phyloP scores from a whole-genome alignment of 2,888 invertebrate species.

The Mylabris sibirica region DNA sequence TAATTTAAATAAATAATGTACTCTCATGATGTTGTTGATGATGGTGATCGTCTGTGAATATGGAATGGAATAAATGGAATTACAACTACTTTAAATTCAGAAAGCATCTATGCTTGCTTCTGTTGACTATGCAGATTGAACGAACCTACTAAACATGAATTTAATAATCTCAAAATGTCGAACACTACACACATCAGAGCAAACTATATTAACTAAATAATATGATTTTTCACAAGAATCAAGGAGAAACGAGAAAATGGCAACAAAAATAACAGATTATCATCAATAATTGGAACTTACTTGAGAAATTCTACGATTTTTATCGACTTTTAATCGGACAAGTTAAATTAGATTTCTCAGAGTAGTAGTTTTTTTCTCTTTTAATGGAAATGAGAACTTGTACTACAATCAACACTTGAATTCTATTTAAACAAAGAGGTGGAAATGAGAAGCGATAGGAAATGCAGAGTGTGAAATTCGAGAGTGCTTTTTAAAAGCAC shows the following conservation, averaged over 20 bases:
- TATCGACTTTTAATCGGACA: background rate
- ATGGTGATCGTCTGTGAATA: constrained; percentile 23
- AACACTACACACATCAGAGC: background rate
- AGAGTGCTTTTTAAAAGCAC: constrained; percentile 10
- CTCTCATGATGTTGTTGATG: constrained; percentile 16
- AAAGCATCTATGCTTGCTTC: constrained; percentile 28
- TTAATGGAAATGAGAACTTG: background rate
- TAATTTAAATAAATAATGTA: constrained; percentile 34
- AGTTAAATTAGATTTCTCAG: background rate
- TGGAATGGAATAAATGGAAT: constrained; percentile 34
- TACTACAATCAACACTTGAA: background rate
- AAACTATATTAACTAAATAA: background rate
- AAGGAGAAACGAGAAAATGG: background rate
- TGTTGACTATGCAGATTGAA: constrained; percentile 37
- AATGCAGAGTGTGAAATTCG: background rate
- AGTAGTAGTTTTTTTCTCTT: background rate
- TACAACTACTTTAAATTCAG: constrained; percentile 37
- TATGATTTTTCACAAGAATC: background rate
- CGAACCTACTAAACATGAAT: constrained; percentile 32
- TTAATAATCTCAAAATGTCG: constrained; percentile 28
- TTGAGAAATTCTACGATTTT: too few species aligned
- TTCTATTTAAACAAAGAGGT: constrained; percentile 5
- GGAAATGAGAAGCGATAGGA: background rate
- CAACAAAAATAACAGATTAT: too few species aligned
- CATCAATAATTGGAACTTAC: too few species aligned